phyloP scores from a whole-genome alignment of 2,888 invertebrate species.

The Latrodectus elegans region DNA sequence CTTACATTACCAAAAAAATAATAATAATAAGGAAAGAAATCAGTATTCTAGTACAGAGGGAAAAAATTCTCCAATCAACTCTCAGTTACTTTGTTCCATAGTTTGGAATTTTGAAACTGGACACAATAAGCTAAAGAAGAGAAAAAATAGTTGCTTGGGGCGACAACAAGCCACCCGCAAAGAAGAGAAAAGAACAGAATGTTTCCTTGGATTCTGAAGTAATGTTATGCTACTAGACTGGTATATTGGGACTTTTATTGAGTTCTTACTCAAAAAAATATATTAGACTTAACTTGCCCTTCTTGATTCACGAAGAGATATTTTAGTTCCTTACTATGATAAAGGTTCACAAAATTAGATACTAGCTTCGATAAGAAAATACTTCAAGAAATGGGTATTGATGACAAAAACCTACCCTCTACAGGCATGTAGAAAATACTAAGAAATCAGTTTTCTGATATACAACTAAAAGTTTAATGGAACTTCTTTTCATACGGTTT shows the following conservation, averaged over 20 bases:
- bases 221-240: conserved; percentile 10
- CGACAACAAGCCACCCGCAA: conserved; percentile 14
- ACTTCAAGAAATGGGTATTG: conserved; percentile 25
- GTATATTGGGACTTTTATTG: conserved; percentile 35
- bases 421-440: neutral
- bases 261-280: conserved; percentile 27
- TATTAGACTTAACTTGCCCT: conserved; percentile 4
- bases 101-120: conserved; percentile 49
- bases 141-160: conserved; percentile 22
- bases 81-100: conserved; percentile 24
- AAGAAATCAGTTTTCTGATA: conserved; percentile 1
- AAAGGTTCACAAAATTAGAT: conserved; percentile 12
- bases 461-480: conserved; percentile 19
- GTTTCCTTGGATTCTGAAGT: conserved; percentile 6
- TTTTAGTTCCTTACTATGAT: conserved; percentile 4
- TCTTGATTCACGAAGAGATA: conserved; percentile 20
- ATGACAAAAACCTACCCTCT: neutral
- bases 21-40: neutral
- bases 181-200: neutral
- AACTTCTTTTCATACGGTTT: neutral
- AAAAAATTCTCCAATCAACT: conserved; percentile 45
- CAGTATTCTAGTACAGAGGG: neutral
- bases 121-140: conserved; percentile 21
- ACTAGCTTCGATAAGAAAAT: conserved; percentile 1
- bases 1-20: neutral